Evolutionary conservation across 1,140 invertebrate species (phyloP).

Genomic region (Zophobas atratus): DNA sequence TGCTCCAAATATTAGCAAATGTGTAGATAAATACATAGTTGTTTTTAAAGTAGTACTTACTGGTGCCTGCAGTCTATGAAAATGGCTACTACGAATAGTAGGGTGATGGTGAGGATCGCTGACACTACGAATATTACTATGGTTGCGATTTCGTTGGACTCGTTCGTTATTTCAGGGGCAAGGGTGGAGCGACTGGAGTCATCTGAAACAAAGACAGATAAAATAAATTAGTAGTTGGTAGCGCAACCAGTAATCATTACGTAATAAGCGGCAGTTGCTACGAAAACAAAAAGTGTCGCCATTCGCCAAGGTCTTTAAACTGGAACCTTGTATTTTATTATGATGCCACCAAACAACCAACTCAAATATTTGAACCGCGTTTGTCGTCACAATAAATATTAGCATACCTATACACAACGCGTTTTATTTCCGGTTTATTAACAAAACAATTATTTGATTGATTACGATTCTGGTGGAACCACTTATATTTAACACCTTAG

Average conservation of each 20-base stretch:
- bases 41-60: constrained; percentile 51
- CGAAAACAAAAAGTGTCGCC: neutral
- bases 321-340: no score
- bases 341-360: no score
- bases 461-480: no score
- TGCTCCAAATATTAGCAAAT: no score
- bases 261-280: neutral
- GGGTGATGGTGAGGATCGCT: constrained; percentile 56
- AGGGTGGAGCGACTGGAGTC: constrained; percentile 14
- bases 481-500: no score
- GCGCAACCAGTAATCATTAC: neutral
- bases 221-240: neutral
- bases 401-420: no score
- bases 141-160: constrained; percentile 56
- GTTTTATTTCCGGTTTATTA: no score
- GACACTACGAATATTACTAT: constrained; percentile 59
- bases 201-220: constrained; percentile 23
- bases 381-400: no score
- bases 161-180: constrained; percentile 40
- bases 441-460: no score
- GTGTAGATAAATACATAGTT: neutral
- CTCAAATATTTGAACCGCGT: no score
- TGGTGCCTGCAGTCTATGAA: constrained; percentile 60
- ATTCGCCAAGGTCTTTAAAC: no score
- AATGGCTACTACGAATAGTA: constrained; percentile 58